phyloP scores from a whole-genome alignment of 2,888 invertebrate species.

The Phragmatobia fuliginosa region DNA sequence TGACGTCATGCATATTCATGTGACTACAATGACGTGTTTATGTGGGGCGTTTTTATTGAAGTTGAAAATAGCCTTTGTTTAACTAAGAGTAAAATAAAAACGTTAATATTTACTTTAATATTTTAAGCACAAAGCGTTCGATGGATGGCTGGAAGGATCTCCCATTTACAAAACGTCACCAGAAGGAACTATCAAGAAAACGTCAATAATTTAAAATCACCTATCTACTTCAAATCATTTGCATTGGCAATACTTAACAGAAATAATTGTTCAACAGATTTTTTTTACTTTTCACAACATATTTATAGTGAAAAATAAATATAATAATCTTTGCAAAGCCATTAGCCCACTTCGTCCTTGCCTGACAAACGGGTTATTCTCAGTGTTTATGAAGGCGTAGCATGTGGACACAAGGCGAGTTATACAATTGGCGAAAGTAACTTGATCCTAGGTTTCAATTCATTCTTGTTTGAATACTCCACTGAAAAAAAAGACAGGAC shows the following conservation, averaged over 20 bases:
- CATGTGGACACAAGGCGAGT: slow-evolving; percentile 32
- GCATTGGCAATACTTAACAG: slow-evolving; percentile 8
- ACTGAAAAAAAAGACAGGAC: slow-evolving; percentile 49
- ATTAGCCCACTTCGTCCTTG: slow-evolving; percentile 19
- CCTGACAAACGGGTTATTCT: neutral
- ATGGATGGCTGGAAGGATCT: too few species aligned
- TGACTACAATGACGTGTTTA: too few species aligned
- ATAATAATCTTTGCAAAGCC: slow-evolving; percentile 20
- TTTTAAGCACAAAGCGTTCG: too few species aligned
- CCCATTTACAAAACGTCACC: neutral
- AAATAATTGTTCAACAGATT: slow-evolving; percentile 16
- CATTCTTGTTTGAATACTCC: slow-evolving; percentile 33
- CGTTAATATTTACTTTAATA: too few species aligned
- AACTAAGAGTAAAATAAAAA: too few species aligned
- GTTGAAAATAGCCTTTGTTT: too few species aligned
- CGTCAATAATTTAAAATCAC: slow-evolving; percentile 10
- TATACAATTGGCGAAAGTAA: slow-evolving; percentile 10
- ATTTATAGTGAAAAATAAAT: slow-evolving; percentile 1
- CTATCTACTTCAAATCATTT: neutral
- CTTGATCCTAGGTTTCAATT: slow-evolving; percentile 26
- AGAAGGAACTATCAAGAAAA: neutral
- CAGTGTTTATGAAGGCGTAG: neutral
- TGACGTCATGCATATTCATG: too few species aligned
- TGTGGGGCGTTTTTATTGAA: too few species aligned
- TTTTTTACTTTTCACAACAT: slow-evolving; percentile 11